These are phyloP conservation scores for Carterocephalus palaemon DNA, from an alignment of 2,888 invertebrate species.

Conservation along the genomic window DNA sequence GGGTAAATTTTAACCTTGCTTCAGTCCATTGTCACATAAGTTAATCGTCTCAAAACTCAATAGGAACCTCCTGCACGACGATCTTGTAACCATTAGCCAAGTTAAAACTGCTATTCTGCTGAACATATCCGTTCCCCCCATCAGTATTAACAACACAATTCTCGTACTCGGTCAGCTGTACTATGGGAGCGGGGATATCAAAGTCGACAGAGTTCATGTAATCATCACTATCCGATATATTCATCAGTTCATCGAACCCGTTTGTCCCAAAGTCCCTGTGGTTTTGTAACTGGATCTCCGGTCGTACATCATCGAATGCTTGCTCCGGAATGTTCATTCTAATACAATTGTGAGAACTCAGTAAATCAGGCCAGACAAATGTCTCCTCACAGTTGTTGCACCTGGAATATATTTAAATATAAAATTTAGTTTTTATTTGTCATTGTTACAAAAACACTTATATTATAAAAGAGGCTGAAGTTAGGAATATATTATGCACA, in stretches of 20 bases:
- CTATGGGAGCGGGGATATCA: conserved; percentile 62
- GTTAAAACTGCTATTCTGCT: conserved; percentile 23
- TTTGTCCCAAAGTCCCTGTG: conserved; percentile 37
- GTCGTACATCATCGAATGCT: conserved; percentile 55
- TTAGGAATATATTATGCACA: too few species aligned
- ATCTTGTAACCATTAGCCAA: conserved; percentile 48
- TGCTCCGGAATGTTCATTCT: conserved; percentile 49
- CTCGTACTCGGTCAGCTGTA: conserved; percentile 50
- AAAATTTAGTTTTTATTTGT: too few species aligned
- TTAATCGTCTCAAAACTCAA: conserved; percentile 66
- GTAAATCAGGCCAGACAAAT: conserved; percentile 58
- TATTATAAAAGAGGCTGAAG: too few species aligned
- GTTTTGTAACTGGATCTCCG: conserved; percentile 58
- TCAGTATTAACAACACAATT: conserved; percentile 21
- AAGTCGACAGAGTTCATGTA: conserved; percentile 54
- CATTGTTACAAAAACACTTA: too few species aligned
- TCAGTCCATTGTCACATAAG: too few species aligned
- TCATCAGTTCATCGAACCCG: conserved; percentile 45
- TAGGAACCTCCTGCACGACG: conserved; percentile 64
- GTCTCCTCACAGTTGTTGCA: conserved; percentile 60
- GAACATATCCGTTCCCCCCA: conserved; percentile 13
- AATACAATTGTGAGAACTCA: conserved; percentile 55
- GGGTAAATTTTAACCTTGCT: too few species aligned
- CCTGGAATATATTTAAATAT: too few species aligned
- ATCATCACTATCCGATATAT: conserved; percentile 45